These are phyloP conservation scores for Steinernema hermaphroditum DNA, from an alignment of 2,888 invertebrate species.

Conservation along the genomic window DNA sequence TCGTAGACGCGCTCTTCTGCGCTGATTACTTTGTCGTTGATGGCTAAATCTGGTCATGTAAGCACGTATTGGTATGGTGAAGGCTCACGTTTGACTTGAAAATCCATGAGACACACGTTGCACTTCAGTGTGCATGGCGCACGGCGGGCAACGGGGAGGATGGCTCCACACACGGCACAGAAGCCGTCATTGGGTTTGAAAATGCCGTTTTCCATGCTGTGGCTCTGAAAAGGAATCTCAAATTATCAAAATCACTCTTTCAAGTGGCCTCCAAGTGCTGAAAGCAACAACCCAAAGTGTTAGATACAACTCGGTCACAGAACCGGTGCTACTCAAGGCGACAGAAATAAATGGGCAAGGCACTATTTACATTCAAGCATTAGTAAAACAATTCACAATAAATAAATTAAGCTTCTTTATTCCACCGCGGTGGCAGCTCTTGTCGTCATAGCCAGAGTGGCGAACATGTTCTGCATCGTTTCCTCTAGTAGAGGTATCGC, in stretches of 20 bases:
- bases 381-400: background rate
- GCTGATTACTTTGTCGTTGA: background rate
- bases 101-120: background rate
- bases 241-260: too few relatives aligned
- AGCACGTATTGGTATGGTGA: too few relatives aligned
- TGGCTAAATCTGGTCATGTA: background rate
- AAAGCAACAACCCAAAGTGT: too few relatives aligned
- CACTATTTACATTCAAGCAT: background rate
- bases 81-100: slow-evolving; percentile 19
- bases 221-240: background rate
- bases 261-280: too few relatives aligned
- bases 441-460: slow-evolving; percentile 40
- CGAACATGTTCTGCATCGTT: slow-evolving; percentile 46
- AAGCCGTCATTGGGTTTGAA: slow-evolving; percentile 32
- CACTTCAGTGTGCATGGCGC: slow-evolving; percentile 21
- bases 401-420: background rate
- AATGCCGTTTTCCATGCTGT: background rate
- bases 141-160: slow-evolving; percentile 8
- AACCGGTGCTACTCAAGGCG: too few relatives aligned
- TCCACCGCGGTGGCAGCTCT: slow-evolving; percentile 6
- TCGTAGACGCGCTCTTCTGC: slow-evolving; percentile 41
- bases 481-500: slow-evolving; percentile 42
- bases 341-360: too few relatives aligned
- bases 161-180: slow-evolving; percentile 25
- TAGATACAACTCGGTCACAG: too few relatives aligned